phyloP scores from a whole-genome alignment of 2,797 vertebrate species.

The Argentina silus region DNA sequence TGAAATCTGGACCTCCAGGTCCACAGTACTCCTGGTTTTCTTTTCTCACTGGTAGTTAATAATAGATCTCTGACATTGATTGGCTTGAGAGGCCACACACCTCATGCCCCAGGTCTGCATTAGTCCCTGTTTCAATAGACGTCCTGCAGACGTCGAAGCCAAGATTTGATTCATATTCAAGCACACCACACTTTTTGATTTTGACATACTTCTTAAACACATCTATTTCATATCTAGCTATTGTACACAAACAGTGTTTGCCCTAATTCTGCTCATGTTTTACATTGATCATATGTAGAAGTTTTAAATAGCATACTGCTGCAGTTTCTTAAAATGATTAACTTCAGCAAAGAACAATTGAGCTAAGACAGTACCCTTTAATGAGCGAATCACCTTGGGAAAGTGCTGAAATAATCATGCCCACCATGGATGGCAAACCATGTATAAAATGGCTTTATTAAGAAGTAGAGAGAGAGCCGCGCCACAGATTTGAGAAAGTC shows the following conservation, averaged over 20 bases:
- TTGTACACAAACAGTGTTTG: slow-evolving; percentile 3
- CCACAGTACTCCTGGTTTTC: too few species aligned
- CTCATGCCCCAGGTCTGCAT: too few species aligned
- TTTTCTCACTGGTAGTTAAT: too few species aligned
- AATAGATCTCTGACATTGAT: too few species aligned
- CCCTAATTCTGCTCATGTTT: background rate
- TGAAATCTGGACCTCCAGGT: too few species aligned
- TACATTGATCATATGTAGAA: background rate
- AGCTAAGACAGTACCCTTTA: slow-evolving; percentile 34
- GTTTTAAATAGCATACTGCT: slow-evolving; percentile 22
- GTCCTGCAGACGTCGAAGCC: background rate
- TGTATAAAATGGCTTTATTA: slow-evolving; percentile 53
- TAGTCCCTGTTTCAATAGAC: too few species aligned
- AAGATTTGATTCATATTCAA: background rate
- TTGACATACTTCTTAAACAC: background rate
- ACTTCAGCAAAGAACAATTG: slow-evolving; percentile 23
- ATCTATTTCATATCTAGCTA: background rate
- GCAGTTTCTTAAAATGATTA: slow-evolving; percentile 25
- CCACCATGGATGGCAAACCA: slow-evolving; percentile 37
- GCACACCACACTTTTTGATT: background rate
- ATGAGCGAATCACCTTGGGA: slow-evolving; percentile 37
- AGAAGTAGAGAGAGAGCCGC: slow-evolving; percentile 10
- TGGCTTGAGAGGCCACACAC: too few species aligned
- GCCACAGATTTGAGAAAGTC: slow-evolving; percentile 31
- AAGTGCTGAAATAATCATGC: slow-evolving; percentile 19